Conservation (phyloP, 2,888 invertebrate species). For the Callimorpha dominula region DNA sequence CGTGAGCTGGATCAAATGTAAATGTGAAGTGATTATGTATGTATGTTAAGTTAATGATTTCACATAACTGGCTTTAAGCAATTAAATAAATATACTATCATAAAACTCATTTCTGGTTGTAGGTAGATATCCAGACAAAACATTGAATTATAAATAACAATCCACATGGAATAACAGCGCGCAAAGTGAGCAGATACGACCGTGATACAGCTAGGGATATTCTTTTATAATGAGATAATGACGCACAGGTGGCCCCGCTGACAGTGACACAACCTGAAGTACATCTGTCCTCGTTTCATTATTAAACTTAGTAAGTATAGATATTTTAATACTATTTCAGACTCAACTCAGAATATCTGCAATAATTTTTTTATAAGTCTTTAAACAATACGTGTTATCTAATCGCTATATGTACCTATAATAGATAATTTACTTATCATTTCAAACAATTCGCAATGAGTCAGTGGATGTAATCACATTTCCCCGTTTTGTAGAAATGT, state of each 20-base stretch:
- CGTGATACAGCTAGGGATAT: background rate
- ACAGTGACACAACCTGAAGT: background rate
- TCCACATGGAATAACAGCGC: background rate
- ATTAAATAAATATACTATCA: background rate
- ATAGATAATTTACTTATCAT: slow-evolving; percentile 20
- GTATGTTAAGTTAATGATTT: background rate
- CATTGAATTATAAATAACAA: background rate
- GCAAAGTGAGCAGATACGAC: background rate
- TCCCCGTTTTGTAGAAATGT: slow-evolving; percentile 23
- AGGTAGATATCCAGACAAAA: background rate
- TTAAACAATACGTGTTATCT: slow-evolving; percentile 9
- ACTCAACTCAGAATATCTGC: background rate
- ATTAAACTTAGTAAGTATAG: background rate
- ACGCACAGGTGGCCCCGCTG: background rate
- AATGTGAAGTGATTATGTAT: too few species aligned
- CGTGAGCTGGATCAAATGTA: too few species aligned
- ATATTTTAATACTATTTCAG: background rate
- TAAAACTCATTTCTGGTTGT: background rate
- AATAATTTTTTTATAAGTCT: background rate
- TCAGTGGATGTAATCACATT: slow-evolving; percentile 29
- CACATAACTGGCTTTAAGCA: background rate
- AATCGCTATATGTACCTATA: background rate
- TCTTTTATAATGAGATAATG: background rate
- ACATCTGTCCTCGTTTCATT: background rate
- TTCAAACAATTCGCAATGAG: slow-evolving; percentile 27